Conservation (phyloP, 2,888 invertebrate species). For the Megalurothrips usitatus region DNA sequence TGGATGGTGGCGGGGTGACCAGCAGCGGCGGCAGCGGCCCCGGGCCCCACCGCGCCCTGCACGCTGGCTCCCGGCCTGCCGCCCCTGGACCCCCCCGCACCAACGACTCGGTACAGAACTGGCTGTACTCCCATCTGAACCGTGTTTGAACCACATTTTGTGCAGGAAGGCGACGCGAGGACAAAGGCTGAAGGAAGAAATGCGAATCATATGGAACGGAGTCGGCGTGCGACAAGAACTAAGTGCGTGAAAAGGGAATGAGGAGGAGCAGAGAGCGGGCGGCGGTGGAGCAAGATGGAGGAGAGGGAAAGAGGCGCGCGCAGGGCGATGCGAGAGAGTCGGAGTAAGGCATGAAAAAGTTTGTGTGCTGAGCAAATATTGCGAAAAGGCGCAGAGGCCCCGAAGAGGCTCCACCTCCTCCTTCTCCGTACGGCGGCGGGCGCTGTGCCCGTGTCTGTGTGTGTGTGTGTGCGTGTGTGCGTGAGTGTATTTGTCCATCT, state of each 20-base stretch:
- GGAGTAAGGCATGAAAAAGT: constrained; percentile 5
- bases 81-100: too few relatives aligned
- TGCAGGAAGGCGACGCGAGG: too few relatives aligned
- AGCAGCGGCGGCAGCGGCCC: too few relatives aligned
- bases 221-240: not conserved
- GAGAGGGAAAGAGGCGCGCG: not conserved
- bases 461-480: not conserved
- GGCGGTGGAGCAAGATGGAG: not conserved
- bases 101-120: too few relatives aligned
- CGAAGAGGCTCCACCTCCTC: too few relatives aligned
- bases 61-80: too few relatives aligned
- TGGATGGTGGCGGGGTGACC: too few relatives aligned
- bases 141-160: too few relatives aligned
- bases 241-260: not conserved
- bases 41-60: too few relatives aligned
- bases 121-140: too few relatives aligned
- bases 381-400: not conserved
- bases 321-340: not conserved
- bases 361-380: constrained; percentile 18
- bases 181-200: too few relatives aligned
- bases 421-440: not conserved
- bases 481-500: not conserved
- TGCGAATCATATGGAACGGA: not conserved
- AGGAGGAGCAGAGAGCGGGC: not conserved
- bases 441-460: not conserved